phyloP scores from a whole-genome alignment of 2,797 vertebrate species.

The Intellagama lesueurii region DNA sequence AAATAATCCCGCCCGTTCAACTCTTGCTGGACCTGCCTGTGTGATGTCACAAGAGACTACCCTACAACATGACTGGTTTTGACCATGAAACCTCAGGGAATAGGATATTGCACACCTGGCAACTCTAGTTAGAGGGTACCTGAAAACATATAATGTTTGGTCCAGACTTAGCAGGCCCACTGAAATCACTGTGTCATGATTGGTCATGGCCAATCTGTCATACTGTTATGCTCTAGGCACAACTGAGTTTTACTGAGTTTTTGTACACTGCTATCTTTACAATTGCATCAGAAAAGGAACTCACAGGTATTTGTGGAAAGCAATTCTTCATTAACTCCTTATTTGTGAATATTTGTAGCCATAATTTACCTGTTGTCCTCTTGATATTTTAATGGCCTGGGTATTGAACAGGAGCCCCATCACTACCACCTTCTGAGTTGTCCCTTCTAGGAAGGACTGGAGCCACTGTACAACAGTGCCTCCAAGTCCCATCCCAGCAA shows the following conservation, averaged over 20 bases:
- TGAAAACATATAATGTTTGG: no score
- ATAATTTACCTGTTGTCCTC: background rate
- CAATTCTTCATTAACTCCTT: background rate
- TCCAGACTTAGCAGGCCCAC: background rate
- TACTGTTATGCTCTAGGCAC: background rate
- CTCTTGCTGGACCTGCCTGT: no score
- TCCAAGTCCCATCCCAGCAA: no score
- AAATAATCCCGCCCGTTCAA: no score
- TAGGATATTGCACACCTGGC: background rate
- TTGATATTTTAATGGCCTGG: no score
- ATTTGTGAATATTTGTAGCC: conserved; percentile 20
- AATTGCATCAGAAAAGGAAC: conserved; percentile 1
- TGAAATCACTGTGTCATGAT: background rate
- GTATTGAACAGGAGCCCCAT: no score
- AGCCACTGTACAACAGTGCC: no score
- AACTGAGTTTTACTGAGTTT: background rate
- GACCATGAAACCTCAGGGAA: no score
- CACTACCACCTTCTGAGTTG: no score
- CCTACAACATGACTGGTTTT: background rate
- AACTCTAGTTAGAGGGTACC: no score
- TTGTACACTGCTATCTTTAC: background rate
- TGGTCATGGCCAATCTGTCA: background rate
- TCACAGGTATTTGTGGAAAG: conserved; percentile 31
- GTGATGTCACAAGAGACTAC: no score
- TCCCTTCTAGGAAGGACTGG: no score